phyloP scores from a whole-genome alignment of 2,888 invertebrate genomes.

The Leptinotarsa haldemani region DNA sequence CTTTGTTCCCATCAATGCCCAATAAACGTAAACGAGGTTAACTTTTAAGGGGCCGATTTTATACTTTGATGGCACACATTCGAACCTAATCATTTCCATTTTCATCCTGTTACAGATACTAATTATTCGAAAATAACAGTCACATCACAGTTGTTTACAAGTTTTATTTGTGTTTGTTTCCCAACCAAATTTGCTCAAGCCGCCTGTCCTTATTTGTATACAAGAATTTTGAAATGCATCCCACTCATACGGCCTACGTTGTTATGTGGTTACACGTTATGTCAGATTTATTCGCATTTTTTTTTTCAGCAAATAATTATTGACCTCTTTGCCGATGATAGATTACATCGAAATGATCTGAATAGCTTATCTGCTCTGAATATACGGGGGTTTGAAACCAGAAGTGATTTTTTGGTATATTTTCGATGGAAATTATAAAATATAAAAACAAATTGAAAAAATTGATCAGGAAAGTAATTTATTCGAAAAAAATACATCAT shows the following conservation, averaged over 20 bases:
- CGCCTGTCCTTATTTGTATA: conserved; percentile 43
- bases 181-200: conserved; percentile 35
- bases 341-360: not conserved
- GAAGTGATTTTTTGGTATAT: too few species aligned
- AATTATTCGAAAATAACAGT: not conserved
- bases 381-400: not conserved
- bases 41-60: conserved; percentile 16
- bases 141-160: conserved; percentile 15
- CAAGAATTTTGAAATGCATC: conserved; percentile 46
- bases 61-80: conserved; percentile 23
- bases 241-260: conserved; percentile 37
- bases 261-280: conserved; percentile 6
- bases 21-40: conserved; percentile 34
- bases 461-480: too few species aligned
- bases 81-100: conserved; percentile 13
- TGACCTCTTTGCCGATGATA: not conserved
- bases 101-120: conserved; percentile 19
- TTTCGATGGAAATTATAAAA: too few species aligned
- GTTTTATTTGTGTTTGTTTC: conserved; percentile 28
- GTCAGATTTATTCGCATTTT: conserved; percentile 6
- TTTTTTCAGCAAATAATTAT: not conserved
- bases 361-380: not conserved
- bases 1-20: conserved; percentile 37
- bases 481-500: too few species aligned
- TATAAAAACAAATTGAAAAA: too few species aligned